Evolutionary conservation across 1,140 invertebrate species (phyloP).

Genomic region (Drosophila orosa): DNA sequence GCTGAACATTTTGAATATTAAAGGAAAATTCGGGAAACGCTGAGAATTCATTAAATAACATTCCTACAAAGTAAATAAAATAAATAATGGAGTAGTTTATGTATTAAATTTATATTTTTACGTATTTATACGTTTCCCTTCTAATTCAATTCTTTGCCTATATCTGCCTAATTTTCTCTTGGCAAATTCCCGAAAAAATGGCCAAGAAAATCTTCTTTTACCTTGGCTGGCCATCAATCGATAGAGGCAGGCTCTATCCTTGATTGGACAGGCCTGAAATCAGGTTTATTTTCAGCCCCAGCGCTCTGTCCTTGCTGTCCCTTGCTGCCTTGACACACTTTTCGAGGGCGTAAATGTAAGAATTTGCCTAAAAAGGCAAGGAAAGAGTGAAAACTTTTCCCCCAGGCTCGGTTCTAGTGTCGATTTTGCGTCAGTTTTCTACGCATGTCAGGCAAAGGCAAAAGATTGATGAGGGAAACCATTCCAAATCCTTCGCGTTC

Average conservation of each 20-base stretch:
- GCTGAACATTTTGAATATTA: background rate
- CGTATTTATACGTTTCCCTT: background rate
- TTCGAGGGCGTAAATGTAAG: constrained; percentile 12
- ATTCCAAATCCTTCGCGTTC: background rate
- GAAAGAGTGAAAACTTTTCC: constrained; percentile 38
- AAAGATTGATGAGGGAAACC: constrained; percentile 50
- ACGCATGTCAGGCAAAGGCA: constrained; percentile 44
- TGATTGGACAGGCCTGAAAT: constrained; percentile 37
- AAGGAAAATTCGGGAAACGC: background rate
- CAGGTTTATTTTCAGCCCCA: constrained; percentile 65
- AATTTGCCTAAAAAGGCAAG: constrained; percentile 31
- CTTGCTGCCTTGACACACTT: constrained; percentile 64
- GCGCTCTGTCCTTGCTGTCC: constrained; percentile 13
- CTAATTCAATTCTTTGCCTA: background rate
- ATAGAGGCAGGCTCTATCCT: constrained; percentile 35
- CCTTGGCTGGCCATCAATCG: constrained; percentile 43
- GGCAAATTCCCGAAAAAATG: background rate
- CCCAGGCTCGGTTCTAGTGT: background rate
- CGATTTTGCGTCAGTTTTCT: constrained; percentile 40
- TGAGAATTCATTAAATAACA: accelerated
- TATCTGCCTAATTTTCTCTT: constrained; percentile 8
- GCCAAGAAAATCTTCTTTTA: constrained; percentile 1
- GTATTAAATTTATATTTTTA: background rate
- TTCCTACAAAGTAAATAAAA: background rate
- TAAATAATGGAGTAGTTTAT: background rate